A percentile compares a stretch with the other conserved stretches of the same genome.
Evolutionary conservation across 2,113 vertebrate genomes (phyloP).

Genomic region (human): DNA sequence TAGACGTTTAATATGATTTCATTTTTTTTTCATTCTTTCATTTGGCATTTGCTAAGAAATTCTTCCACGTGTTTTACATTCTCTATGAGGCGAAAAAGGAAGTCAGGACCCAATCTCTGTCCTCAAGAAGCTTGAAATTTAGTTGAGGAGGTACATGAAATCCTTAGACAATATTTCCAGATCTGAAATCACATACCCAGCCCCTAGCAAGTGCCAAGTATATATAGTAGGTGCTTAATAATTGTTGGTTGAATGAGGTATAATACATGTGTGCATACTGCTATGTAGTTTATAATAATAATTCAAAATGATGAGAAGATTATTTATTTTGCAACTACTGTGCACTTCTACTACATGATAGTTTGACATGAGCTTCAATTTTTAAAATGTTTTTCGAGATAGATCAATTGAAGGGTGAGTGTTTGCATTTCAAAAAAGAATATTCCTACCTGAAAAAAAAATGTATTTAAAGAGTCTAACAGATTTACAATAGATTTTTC

Average conservation of each 20-base stretch:
- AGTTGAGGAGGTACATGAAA: neutral
- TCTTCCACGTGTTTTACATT: neutral
- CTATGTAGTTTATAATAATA: neutral
- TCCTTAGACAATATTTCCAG: neutral
- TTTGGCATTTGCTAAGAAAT: neutral
- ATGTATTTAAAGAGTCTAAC: neutral
- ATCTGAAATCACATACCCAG: neutral
- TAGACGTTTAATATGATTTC: neutral
- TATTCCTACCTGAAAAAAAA: neutral
- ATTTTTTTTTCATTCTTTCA: neutral
- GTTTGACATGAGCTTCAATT: neutral
- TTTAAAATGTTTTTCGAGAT: neutral
- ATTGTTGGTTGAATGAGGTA: neutral
- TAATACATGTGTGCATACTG: neutral
- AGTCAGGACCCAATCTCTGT: neutral
- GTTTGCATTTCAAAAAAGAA: neutral
- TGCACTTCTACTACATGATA: neutral
- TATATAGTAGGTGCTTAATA: neutral
- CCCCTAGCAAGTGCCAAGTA: neutral
- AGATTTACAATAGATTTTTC: slow-evolving; percentile 1
- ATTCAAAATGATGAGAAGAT: neutral
- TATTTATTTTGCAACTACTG: slow-evolving; percentile 15
- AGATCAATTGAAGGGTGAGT: neutral
- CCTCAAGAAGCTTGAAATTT: neutral
- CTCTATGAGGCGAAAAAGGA: neutral